Conservation (phyloP, 2,888 invertebrate genomes). For the Lymantria dispar region DNA sequence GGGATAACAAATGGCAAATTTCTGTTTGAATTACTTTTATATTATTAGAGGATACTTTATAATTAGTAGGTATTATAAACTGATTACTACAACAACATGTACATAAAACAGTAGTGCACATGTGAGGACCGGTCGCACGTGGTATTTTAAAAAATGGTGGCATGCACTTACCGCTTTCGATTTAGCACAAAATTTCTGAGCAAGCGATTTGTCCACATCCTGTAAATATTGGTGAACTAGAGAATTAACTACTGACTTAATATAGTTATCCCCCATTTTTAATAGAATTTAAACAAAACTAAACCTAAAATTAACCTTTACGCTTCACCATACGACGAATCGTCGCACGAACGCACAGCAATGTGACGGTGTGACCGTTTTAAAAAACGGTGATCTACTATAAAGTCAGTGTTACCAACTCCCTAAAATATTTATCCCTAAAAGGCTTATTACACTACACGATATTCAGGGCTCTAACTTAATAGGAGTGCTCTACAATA, state of each 20-base stretch:
- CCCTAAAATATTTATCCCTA: too few species aligned
- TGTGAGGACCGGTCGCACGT: constrained; percentile 60
- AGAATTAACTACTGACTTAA: constrained; percentile 65
- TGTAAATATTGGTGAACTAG: constrained; percentile 86
- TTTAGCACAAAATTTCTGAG: constrained; percentile 86
- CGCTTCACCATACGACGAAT: background rate
- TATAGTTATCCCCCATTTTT: constrained; percentile 60
- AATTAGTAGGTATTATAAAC: too few species aligned
- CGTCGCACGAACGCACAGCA: background rate
- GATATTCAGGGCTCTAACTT: too few species aligned
- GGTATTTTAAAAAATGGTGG: constrained; percentile 40
- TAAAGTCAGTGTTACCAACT: too few species aligned
- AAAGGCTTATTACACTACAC: too few species aligned
- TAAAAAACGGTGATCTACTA: too few species aligned
- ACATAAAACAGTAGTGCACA: constrained; percentile 42
- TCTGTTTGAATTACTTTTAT: too few species aligned
- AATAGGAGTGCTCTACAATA: too few species aligned
- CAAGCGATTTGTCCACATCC: constrained; percentile 85
- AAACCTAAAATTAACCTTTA: background rate
- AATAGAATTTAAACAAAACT: background rate
- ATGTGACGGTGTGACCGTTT: too few species aligned
- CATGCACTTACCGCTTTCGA: constrained; percentile 87
- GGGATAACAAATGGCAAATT: too few species aligned
- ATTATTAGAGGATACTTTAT: too few species aligned
- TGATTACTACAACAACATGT: background rate